These are phyloP conservation scores for Siniperca obscura DNA, from an alignment of 2,797 vertebrate species.

Conservation along the genomic window DNA sequence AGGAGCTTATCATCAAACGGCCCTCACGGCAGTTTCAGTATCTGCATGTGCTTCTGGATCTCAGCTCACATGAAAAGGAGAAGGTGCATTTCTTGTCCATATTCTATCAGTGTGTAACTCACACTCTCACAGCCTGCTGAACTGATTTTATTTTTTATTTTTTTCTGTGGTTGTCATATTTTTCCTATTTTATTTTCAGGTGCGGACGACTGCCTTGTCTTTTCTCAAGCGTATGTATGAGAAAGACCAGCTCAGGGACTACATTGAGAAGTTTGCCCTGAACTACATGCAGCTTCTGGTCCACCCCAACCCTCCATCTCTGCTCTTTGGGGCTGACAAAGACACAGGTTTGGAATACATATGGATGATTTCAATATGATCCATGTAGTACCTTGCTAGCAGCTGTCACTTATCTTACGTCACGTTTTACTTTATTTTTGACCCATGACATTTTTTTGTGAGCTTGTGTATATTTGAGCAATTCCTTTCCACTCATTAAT, in stretches of 20 bases:
- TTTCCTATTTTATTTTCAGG: constrained; percentile 76
- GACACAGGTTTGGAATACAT: constrained; percentile 88
- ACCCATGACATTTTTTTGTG: background rate
- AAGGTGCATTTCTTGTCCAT: constrained; percentile 83
- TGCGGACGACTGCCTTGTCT: constrained; percentile 90
- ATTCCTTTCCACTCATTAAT: too few relatives aligned
- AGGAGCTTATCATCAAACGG: constrained; percentile 93
- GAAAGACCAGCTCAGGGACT: constrained; percentile 93
- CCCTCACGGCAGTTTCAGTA: constrained; percentile 95
- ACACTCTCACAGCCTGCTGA: background rate
- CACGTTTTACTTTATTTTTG: background rate
- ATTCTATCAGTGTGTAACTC: background rate
- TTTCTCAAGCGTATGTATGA: constrained; percentile 97
- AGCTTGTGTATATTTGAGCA: too few relatives aligned
- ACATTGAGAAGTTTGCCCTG: constrained; percentile 95
- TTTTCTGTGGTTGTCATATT: background rate
- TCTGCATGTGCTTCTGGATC: constrained; percentile 93
- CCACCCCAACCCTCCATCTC: constrained; percentile 95
- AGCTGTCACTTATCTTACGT: background rate
- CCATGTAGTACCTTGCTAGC: background rate
- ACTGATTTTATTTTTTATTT: background rate
- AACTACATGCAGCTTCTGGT: constrained; percentile 97
- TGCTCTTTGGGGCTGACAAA: constrained; percentile 95
- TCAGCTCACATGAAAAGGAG: constrained; percentile 96
- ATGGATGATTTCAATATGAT: background rate